A percentile compares a stretch with the other conserved stretches of the same genome.
Evolutionary conservation across 2,888 invertebrate species (phyloP).

Genomic region (Iselma pallidipennis): DNA sequence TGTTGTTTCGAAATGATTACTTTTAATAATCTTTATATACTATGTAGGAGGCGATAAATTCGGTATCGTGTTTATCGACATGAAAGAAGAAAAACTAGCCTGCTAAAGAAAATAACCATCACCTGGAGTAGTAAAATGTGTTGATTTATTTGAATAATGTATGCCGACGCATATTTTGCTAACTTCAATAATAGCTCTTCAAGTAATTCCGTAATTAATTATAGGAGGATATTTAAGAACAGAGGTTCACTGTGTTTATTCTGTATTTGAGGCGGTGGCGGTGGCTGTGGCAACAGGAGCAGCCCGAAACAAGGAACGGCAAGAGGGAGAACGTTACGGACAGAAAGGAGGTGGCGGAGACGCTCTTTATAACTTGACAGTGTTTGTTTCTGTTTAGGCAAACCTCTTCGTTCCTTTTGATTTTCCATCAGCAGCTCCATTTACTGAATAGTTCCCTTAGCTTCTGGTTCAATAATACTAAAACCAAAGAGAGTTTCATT

Average conservation of each 20-base stretch:
- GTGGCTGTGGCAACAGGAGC: background rate
- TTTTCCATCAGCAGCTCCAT: slow-evolving; percentile 55
- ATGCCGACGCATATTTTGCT: slow-evolving; percentile 32
- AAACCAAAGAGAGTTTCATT: slow-evolving; percentile 48
- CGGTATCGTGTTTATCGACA: slow-evolving; percentile 9
- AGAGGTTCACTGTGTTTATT: slow-evolving; percentile 42
- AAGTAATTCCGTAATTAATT: slow-evolving; percentile 53
- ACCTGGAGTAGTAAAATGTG: slow-evolving; percentile 34
- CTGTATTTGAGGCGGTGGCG: slow-evolving; percentile 44
- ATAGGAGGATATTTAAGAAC: slow-evolving; percentile 47
- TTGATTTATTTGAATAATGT: slow-evolving; percentile 41
- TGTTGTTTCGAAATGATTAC: background rate
- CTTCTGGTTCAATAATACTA: slow-evolving; percentile 47
- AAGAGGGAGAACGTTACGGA: slow-evolving; percentile 6
- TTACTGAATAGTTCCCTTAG: slow-evolving; percentile 52
- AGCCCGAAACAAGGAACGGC: background rate
- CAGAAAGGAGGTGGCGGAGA: slow-evolving; percentile 29
- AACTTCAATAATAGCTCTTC: slow-evolving; percentile 49
- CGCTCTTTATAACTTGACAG: slow-evolving; percentile 52
- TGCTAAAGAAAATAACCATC: slow-evolving; percentile 22
- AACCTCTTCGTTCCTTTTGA: slow-evolving; percentile 55
- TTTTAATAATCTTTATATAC: background rate
- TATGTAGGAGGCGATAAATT: background rate
- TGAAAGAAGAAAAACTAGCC: slow-evolving; percentile 6
- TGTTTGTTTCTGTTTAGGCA: slow-evolving; percentile 56